A percentile compares a stretch with the other conserved stretches of the same genome.
Conservation (phyloP, 2,113 vertebrate species). For the Oreotrochilus melanogaster region DNA sequence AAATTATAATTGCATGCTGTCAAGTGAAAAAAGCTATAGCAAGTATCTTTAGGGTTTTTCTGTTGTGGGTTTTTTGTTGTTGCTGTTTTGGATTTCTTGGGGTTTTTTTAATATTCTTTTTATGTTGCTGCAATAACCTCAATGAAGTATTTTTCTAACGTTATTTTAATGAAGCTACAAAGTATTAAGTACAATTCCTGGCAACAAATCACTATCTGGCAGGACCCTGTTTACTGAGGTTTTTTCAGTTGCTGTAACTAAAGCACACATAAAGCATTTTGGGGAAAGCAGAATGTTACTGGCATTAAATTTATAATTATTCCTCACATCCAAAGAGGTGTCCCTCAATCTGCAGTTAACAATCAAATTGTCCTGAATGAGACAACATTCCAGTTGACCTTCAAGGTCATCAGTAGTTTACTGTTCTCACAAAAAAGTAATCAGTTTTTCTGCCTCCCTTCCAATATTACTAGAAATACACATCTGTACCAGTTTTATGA, state of each 20-base stretch:
- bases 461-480: not conserved
- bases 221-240: not conserved
- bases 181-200: not conserved
- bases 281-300: not conserved
- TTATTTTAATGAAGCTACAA: not conserved
- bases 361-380: not conserved
- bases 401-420: not conserved
- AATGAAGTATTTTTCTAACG: not conserved
- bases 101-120: not conserved
- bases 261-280: not conserved
- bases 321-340: not conserved
- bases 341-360: not conserved
- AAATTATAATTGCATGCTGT: not conserved
- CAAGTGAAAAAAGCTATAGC: not conserved
- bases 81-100: too few relatives aligned
- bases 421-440: not conserved
- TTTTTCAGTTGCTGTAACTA: not conserved
- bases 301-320: not conserved
- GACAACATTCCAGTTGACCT: not conserved
- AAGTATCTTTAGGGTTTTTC: not conserved
- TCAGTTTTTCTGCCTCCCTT: fast-evolving
- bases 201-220: not conserved
- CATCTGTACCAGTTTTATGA: not conserved
- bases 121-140: not conserved
- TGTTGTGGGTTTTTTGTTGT: not conserved